Base-by-base conservation (phyloP, 2,888 invertebrate species). In the Xestia sexstrigata region DNA sequence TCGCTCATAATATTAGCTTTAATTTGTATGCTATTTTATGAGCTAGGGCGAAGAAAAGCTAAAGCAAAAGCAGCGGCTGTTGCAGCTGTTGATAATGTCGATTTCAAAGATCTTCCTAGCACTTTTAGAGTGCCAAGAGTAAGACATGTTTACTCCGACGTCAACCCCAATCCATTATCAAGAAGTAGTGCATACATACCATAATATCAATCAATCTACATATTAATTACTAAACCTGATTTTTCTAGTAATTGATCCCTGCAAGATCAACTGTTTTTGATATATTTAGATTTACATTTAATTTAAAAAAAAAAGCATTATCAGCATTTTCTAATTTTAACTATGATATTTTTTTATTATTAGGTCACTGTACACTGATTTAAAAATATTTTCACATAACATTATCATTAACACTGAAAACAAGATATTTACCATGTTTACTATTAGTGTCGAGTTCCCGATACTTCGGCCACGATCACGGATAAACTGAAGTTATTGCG, bases 11-110 rank as follows among this genome's bases (percentile, higher is more conserved):
- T 86, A 11, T 60, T 89, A 69, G 58, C 73, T 63, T 9, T 86
- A 35, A 70, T 89, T 60, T 85, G 86, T 79, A 13, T 74, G 13
- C 52, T 84, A 8, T 89, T 83, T 76, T 90, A 90, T 42, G 87
- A 80, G 76, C 78, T 87, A 55, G 90, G 90, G 1, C 81, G 70
- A 66, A 80, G 84, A 45, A 87, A 72, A 68, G 81, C 81, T 4
- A 79, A 79, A 67, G 42, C 74, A 35, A 72, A 72, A 60, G 74
- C 76, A 63, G 55, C 69, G 6, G 26, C 60, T 26, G 52, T 42
- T 20, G 39, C 47, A 47, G 75, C 55, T 49, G 47, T 20, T n/a
- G 77, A 79, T 11, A 39, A 74, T 62, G 23, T 68, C 1, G 60
- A 84, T 60, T 65, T 74, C 3, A 70, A 82, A 47, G 79, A 85